Evolutionary conservation across 2,113 vertebrate genomes (phyloP).

Genomic region (Patagioenas fasciata): DNA sequence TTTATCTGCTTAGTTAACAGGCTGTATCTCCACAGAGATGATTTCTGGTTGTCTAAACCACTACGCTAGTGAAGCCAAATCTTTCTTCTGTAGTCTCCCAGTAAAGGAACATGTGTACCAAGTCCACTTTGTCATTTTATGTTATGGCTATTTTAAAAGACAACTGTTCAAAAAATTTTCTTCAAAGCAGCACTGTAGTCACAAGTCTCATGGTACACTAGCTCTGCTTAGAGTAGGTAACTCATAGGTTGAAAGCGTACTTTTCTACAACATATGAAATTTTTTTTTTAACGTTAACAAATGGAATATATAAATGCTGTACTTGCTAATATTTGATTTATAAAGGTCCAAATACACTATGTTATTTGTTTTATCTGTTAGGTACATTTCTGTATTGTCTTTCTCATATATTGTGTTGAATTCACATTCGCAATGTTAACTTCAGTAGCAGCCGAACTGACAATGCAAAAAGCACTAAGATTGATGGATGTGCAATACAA

Average conservation of each 20-base stretch:
- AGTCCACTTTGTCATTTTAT: not conserved
- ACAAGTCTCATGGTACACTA: not conserved
- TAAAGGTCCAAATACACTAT: not conserved
- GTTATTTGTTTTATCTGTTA: not conserved
- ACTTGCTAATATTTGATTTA: not conserved
- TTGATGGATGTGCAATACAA: not conserved
- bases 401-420: not conserved
- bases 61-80: not conserved
- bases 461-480: not conserved
- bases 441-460: not conserved
- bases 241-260: not conserved
- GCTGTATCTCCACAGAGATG: not conserved
- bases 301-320: not conserved
- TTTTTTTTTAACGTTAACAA: not conserved
- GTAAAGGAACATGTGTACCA: not conserved
- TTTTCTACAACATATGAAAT: not conserved
- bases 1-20: not conserved
- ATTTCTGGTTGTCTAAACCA: not conserved
- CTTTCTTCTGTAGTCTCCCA: not conserved
- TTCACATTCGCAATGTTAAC: not conserved
- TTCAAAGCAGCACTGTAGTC: not conserved
- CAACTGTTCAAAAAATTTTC: not conserved
- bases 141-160: not conserved
- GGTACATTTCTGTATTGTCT: not conserved
- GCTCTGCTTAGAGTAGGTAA: not conserved